phyloP scores from a whole-genome alignment of 2,113 vertebrate genomes.

The Diphyllodes magnificus region DNA sequence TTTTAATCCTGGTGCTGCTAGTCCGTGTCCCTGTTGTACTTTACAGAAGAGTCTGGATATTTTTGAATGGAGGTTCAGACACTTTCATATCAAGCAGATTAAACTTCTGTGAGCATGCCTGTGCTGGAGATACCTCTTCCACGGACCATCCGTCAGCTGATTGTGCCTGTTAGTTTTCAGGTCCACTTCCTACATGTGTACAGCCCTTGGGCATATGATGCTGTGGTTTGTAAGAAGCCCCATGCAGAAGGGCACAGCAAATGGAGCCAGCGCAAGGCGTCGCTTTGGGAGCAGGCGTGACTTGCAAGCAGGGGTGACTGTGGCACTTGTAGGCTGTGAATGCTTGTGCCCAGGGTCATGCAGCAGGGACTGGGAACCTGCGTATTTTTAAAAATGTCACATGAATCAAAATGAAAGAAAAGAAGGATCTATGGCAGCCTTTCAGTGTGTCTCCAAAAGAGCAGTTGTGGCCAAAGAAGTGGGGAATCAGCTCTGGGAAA shows the following conservation, averaged over 20 bases:
- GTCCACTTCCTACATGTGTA: not conserved
- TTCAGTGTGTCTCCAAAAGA: not conserved
- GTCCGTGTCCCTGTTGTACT: not conserved
- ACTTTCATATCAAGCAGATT: not conserved
- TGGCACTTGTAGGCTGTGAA: not conserved
- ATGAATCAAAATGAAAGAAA: not conserved
- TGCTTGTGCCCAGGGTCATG: not conserved
- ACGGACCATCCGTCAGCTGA: rapidly evolving
- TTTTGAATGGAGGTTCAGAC: not conserved
- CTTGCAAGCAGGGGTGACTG: not conserved
- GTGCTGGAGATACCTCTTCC: not conserved
- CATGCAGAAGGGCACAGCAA: not conserved
- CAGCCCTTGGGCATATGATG: not conserved
- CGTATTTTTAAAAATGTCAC: not conserved
- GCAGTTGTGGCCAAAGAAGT: not conserved
- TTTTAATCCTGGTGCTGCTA: not conserved
- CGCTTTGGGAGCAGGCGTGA: rapidly evolving
- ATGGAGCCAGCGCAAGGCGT: not conserved
- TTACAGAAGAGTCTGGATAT: not conserved
- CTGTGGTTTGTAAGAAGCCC: not conserved
- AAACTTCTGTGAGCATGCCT: rapidly evolving
- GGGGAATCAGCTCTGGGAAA: not conserved
- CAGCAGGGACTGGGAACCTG: not conserved
- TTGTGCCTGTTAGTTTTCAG: not conserved
- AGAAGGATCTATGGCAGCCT: not conserved